Base-by-base conservation (phyloP, 2,888 invertebrate species). In the Standfussiana lucernea region DNA sequence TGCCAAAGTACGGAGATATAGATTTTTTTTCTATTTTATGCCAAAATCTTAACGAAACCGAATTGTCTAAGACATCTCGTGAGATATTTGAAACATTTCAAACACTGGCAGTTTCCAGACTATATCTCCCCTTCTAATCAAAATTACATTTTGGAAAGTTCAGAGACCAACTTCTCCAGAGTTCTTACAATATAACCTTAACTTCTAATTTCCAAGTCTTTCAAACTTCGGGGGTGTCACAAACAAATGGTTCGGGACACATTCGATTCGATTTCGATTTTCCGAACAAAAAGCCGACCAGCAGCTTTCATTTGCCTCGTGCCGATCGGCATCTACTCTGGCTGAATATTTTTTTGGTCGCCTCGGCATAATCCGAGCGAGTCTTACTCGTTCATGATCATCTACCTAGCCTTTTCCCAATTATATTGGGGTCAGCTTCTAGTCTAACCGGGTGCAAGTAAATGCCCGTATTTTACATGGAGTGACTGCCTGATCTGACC, bases 171-270 rank as follows among this genome's bases (percentile, higher is more conserved):
- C 35, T 66, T 56, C n/a, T 4, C 4, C 8, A 11, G n/a, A 24
- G 28, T 50, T 42, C 75, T 40, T 47, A 74, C 53, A 80, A 42
- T 53, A 40, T 56, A 56, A 56, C 47, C 47, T 21, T 24, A 40
- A 42, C 13, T 35, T 81, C 15, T 50, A 5, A 61, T 56, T 21
- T 45, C 47, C 45, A 53, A 62, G 72, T 59, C 72, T 69, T 50
- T 15, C 45, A n/a, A 50, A 64, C 50, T 21, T 72, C 21, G 45
- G 56, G 37, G 62, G 24, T 62, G 62, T n/a, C 24, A n/a, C n/a
- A 15, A 24, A n/a, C 8, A 32, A 28, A 8, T 18, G 32, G 8
- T 32, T 59, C 18, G 32, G 32, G 59, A 59, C n/a, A 28, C 1
- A 59, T 59, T 32, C 8, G 32, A 32, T 59, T 59, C 10, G 8